Base-by-base conservation (phyloP, 2,113 vertebrate genomes). In the Myiozetetes cayanensis region DNA sequence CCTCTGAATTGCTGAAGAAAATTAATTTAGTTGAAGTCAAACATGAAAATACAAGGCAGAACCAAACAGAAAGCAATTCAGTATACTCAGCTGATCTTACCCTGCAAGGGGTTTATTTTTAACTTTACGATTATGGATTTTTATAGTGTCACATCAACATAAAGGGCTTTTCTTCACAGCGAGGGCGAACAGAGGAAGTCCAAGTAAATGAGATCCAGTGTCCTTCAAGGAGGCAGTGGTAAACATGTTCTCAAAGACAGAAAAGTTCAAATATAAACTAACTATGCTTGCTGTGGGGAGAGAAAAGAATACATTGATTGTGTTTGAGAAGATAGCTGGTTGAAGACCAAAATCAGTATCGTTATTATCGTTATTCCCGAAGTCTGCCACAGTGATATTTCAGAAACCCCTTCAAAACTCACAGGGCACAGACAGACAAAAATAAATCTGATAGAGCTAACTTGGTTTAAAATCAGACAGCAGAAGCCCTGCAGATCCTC, bases 141-240 rank as follows among this genome's bases (percentile, higher is more conserved):
- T 94, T 96, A 49, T 90, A 87, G 75, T 53, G 73, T 77, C 67
- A 80, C 35, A 7, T 85, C 59, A 78, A 79, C 72, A 96, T 87
- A 95, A 97, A 96, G 90, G 80, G 75, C 83, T 97, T 97, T 97
- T 96, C 96, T 97, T 96, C 84, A 53, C 41, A 89, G 83, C 1
- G 0, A 93, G 72, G 81, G 63, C 58, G 81, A 91, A 86, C 78
- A 91, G 93, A 96, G 92, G 73, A 94, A 94, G 86, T 76, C 44
- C 63, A 66, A 93, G 62, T 61, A 90, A 93, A 93, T 83, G 74
- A 76, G 71, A 79, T 73, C 85, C 80, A 76, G 5, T 76, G 78
- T 85, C 92, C 88, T 95, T 87, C 75, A 86, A 79, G 74, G 47
- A 92, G 49, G 58, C 83, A 68, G 71, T 84, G 59, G 79, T 86